Base-by-base conservation (phyloP, 2,113 vertebrate genomes). In the Procavia capensis region DNA sequence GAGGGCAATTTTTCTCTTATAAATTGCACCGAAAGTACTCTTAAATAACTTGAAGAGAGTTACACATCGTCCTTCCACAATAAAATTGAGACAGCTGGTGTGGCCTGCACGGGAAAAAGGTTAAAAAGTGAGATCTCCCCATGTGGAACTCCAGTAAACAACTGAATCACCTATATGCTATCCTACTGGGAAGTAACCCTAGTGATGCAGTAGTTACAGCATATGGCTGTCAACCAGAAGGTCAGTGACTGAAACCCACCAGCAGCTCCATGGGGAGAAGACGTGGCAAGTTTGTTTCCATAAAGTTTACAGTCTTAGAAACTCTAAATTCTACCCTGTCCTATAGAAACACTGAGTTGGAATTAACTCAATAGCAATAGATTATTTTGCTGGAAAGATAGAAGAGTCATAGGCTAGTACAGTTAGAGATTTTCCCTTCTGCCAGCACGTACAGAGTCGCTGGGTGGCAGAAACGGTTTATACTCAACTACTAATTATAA, bases 1-100 rank as follows among this genome's bases (percentile, higher is more conserved):
- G 39, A 50, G 64, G 76, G 20, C 20, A 96, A 54, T 39, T 47
- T 47, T 6, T 68, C 64, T 22, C 39, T 81, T 63, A 79, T 24
- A 39, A 88, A 34, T 66, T 74, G 66, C 4, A 78, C 27, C 20
- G 61, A 92, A 91, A 72, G 5, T 70, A 70, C 61, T 47, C 22
- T 59, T 84, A 94, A 94, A 68, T 59, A 70, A 85, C 47, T 79
- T 41, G 68, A 75, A 83, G 10, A 72, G 31, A 92, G 11, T 79
- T 80, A 84, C 3, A 87, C 22, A 54, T 68, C 68, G 47, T 36
- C 41, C n/a, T 92, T 90, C 45, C 54, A 76, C 88, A 6, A 50
- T 74, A 64, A 90, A 88, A 68, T 1, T 39, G 10, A 90, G 29
- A n/a, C 2, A 59, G 14, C 41, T 76, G 6, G 41, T 74, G 27